A percentile compares a stretch with the other conserved stretches of the same genome.
Evolutionary conservation across 2,888 invertebrate genomes (phyloP).

Genomic region (Erannis defoliaria): DNA sequence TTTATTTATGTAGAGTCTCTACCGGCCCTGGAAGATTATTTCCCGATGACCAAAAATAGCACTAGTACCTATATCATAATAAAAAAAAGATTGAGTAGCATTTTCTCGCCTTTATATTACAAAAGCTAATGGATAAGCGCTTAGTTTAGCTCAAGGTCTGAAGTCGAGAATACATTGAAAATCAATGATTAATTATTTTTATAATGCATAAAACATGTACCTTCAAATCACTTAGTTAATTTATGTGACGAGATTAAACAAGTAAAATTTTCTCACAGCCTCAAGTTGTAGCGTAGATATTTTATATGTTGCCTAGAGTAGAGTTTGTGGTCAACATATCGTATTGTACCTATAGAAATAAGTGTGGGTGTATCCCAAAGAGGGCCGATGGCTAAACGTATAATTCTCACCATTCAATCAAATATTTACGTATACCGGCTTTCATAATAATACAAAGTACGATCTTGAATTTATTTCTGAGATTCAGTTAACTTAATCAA

Average conservation of each 20-base stretch:
- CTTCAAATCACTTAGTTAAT: neutral
- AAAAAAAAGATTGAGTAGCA: too few species aligned
- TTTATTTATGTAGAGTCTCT: constrained; percentile 17
- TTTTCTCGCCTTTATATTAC: too few species aligned
- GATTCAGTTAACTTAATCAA: neutral
- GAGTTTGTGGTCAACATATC: neutral
- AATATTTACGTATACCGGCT: neutral
- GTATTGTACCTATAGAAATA: constrained; percentile 15
- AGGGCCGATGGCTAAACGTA: neutral
- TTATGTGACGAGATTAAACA: neutral
- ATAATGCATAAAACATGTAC: too few species aligned
- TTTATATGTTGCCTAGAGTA: neutral
- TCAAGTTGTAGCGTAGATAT: constrained; percentile 4
- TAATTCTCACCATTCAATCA: constrained; percentile 6
- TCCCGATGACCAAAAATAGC: too few species aligned
- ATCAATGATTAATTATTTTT: too few species aligned
- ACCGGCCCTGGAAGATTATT: constrained; percentile 16
- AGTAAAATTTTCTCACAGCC: constrained; percentile 23
- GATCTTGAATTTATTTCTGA: neutral
- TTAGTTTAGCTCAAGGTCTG: too few species aligned
- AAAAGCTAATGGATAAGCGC: too few species aligned
- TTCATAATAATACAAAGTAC: neutral
- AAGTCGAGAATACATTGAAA: too few species aligned
- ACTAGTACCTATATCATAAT: too few species aligned
- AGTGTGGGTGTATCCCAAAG: constrained; percentile 3